Base-by-base conservation (phyloP, 2,113 vertebrate genomes). In the Pungitius pungitius region DNA sequence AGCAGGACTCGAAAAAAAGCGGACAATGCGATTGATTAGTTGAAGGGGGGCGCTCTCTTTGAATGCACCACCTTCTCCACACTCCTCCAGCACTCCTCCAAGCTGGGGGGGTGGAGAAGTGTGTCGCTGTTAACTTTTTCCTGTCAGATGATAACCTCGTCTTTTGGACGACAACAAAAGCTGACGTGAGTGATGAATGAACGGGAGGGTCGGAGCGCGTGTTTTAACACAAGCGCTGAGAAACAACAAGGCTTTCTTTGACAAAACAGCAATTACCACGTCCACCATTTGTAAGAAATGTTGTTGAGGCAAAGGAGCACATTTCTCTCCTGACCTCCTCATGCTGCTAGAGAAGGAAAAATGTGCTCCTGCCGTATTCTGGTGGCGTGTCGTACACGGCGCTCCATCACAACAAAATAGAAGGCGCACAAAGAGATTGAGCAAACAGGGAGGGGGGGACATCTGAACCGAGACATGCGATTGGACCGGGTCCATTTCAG, bases 401-500 rank as follows among this genome's bases (percentile, higher is more conserved):
- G 59, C 66, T 69, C 13, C 9, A 77, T 81, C 68, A 73, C 77
- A 78, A 72, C 72, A 81, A 84, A 51, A 84, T 47, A 77, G 62
- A 75, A 62, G 8, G 43, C 61, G 45, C 42, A 79, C 65, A 84
- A 76, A 78, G 69, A 69, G 56, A 70, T 26, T 3, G 63, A 54
- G 81, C 40, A 9, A 22, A 51, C 47, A 11, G 20, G 47, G 47
- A 57, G 60, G 75, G 45, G 55, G 59, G 62, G 75, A 80, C 40
- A 84, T 81, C 63, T 84, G 85, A 87, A 82, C 66, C 27, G 4
- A 78, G 75, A 80, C 45, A 71, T 84, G 72, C 52, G 2, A 79
- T 71, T 88, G 84, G 86, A 86, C 73, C 73, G 35, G 74, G 85
- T 90, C 89, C 78, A 83, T 83, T 83, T 78, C 79, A 80, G 67